These are phyloP conservation scores for Proisotoma minuta DNA, from an alignment of 2,888 invertebrate genomes.

Conservation along the genomic window DNA sequence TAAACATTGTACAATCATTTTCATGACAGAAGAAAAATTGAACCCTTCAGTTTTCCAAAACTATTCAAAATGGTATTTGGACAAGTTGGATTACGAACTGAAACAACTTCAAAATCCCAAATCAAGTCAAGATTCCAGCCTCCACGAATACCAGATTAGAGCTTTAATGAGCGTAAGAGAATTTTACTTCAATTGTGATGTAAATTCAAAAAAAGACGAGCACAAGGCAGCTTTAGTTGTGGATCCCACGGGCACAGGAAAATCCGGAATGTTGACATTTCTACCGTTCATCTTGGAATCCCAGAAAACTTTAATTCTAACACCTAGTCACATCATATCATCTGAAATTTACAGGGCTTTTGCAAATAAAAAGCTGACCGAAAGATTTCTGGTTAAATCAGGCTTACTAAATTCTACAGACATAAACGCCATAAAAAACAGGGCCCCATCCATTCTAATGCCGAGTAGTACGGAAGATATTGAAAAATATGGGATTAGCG, in stretches of 20 bases:
- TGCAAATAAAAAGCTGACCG: not conserved
- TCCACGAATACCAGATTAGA: constrained; percentile 4
- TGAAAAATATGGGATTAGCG: not conserved
- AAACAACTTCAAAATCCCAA: no score
- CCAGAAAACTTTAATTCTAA: constrained; percentile 17
- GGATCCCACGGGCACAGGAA: constrained; percentile 25
- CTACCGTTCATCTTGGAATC: constrained; percentile 22
- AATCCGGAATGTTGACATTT: constrained; percentile 23
- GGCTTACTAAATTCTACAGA: constrained; percentile 8
- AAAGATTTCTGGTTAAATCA: not conserved
- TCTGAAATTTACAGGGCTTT: constrained; percentile 1
- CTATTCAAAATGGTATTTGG: no score
- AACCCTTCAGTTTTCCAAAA: no score
- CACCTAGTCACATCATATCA: constrained; percentile 15
- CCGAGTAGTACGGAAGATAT: not conserved
- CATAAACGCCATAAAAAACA: not conserved
- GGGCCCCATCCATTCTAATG: not conserved
- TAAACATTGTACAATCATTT: no score
- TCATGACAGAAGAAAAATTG: no score
- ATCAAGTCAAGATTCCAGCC: not conserved
- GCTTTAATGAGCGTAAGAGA: constrained; percentile 1
- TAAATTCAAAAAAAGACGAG: no score
- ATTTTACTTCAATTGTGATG: not conserved
- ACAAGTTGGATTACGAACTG: no score
- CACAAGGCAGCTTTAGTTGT: constrained; percentile 15